Evolutionary conservation across 2,888 invertebrate species (phyloP).

Genomic region (Brenthis ino): DNA sequence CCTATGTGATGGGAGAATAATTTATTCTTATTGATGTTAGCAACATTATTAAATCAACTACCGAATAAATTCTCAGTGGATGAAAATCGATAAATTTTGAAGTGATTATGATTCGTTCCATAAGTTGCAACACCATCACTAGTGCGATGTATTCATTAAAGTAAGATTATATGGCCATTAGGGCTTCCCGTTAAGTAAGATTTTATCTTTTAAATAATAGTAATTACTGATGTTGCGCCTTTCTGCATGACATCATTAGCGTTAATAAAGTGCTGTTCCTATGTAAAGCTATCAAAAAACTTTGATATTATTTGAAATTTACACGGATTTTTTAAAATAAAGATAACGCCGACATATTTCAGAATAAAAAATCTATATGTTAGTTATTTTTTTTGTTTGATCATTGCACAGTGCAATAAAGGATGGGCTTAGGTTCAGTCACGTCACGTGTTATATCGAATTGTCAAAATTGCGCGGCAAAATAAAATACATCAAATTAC

Average conservation of each 20-base stretch:
- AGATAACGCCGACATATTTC: no score
- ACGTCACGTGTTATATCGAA: background rate
- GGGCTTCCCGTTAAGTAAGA: constrained; percentile 22
- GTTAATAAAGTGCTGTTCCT: constrained; percentile 1
- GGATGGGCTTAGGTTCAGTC: no score
- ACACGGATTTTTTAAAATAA: no score
- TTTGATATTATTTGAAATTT: no score
- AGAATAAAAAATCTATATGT: no score
- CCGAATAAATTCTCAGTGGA: background rate
- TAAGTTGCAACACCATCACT: constrained; percentile 2
- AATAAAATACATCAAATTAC: constrained; percentile 41
- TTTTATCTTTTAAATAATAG: constrained; percentile 27
- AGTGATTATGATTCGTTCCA: constrained; percentile 9
- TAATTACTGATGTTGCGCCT: constrained; percentile 19
- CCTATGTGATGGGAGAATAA: no score
- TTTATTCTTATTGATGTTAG: no score
- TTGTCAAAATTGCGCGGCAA: constrained; percentile 18
- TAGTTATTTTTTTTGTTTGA: no score
- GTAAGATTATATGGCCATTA: constrained; percentile 26
- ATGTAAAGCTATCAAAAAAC: no score
- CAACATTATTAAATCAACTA: no score
- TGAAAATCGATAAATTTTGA: constrained; percentile 4
- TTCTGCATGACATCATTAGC: constrained; percentile 6
- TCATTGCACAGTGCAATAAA: no score
- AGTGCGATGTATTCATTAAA: constrained; percentile 17